phyloP scores from a whole-genome alignment of 2,888 invertebrate species.

The Drosophila paranaensis region DNA sequence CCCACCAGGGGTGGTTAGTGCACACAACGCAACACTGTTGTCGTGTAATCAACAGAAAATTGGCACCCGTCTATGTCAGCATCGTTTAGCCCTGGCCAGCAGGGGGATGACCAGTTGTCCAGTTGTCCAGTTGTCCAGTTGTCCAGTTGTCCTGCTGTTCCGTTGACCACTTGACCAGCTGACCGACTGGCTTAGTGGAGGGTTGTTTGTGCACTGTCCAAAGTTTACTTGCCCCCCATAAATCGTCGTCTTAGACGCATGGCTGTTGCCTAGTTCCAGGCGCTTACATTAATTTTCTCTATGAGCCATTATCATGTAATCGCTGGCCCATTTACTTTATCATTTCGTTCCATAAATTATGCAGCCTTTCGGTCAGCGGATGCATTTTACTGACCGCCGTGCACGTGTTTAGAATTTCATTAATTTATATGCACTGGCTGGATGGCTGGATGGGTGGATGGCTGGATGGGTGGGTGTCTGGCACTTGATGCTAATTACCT shows the following conservation, averaged over 20 bases:
- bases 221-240: slow-evolving; percentile 48
- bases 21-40: slow-evolving; percentile 40
- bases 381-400: slow-evolving; percentile 44
- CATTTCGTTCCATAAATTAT: slow-evolving; percentile 55
- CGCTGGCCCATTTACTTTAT: slow-evolving; percentile 56
- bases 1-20: slow-evolving; percentile 32
- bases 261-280: slow-evolving; percentile 41
- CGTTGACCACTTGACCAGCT: slow-evolving; percentile 32
- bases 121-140: not conserved
- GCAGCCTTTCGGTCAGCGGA: slow-evolving; percentile 22
- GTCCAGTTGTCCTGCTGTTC: too few relatives aligned
- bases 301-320: slow-evolving; percentile 30
- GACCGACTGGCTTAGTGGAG: slow-evolving; percentile 65
- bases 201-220: slow-evolving; percentile 48
- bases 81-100: slow-evolving; percentile 57
- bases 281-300: slow-evolving; percentile 39
- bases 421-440: slow-evolving; percentile 31
- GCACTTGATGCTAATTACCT: slow-evolving; percentile 51
- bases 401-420: slow-evolving; percentile 68
- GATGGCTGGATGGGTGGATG: not conserved
- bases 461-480: not conserved
- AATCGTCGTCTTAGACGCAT: slow-evolving; percentile 60
- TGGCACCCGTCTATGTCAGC: slow-evolving; percentile 72
- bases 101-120: slow-evolving; percentile 17
- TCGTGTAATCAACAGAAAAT: slow-evolving; percentile 73